Percentiles rank a stretch among this genome's conserved stretches.
Conservation (phyloP, 30 jellyfish, hydroid and myxozoan species). For the Rhopilema esculentum region DNA sequence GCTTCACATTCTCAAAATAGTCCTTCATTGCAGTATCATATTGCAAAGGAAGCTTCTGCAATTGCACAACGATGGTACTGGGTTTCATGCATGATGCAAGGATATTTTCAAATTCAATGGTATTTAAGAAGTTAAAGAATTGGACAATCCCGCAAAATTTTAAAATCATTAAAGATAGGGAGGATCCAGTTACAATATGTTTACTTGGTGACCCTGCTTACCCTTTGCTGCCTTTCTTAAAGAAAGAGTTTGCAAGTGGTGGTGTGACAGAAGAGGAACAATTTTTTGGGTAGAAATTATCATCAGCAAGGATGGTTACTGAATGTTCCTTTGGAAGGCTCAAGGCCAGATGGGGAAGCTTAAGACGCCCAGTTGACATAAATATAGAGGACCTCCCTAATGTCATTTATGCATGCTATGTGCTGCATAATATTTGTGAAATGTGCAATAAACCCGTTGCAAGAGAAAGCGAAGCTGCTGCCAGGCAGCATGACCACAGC, state of each 20-base stretch:
- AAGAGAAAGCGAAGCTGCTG: conserved; percentile 14
- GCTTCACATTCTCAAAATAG: conserved; percentile 29
- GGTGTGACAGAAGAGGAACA: conserved; percentile 28
- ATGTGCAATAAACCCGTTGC: not conserved
- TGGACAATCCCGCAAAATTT: conserved; percentile 32
- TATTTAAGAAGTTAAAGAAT: not conserved
- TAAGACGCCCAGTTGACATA: conserved; percentile 30
- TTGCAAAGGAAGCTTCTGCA: conserved; percentile 11
- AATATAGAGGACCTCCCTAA: conserved; percentile 18
- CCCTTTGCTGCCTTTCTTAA: conserved; percentile 43
- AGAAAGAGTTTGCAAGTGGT: conserved; percentile 16
- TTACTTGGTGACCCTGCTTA: conserved; percentile 58
- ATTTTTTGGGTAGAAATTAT: conserved; percentile 13
- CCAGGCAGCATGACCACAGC: conserved; percentile 29
- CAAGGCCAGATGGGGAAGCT: conserved; percentile 62
- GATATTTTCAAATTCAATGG: conserved; percentile 35
- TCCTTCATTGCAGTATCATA: not conserved
- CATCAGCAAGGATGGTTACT: conserved; percentile 47
- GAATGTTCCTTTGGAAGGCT: conserved; percentile 73
- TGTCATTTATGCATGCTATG: conserved; percentile 53
- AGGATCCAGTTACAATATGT: conserved; percentile 50
- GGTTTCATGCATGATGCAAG: conserved; percentile 67
- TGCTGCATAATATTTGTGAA: conserved; percentile 66
- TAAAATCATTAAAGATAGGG: conserved; percentile 2
- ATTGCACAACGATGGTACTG: too few relatives aligned